Evolutionary conservation across 2,888 invertebrate species (phyloP).

Genomic region (Slavum lentiscoides): DNA sequence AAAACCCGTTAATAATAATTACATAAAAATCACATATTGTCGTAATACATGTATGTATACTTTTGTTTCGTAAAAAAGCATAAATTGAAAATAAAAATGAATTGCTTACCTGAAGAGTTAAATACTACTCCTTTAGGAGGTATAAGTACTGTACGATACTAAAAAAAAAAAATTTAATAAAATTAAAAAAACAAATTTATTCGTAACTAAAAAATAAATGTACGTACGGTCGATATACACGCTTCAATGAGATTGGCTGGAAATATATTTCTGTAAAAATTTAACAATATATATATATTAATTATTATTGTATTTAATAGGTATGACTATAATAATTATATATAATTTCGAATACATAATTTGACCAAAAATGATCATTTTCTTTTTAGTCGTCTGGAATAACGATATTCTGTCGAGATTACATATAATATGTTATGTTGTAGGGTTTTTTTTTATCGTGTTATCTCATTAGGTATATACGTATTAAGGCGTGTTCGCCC

Average conservation of each 20-base stretch:
- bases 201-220: background rate
- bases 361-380: background rate
- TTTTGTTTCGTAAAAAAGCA: background rate
- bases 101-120: conserved; percentile 18
- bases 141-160: conserved; percentile 65
- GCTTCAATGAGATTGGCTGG: conserved; percentile 89
- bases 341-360: background rate
- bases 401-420: too few relatives aligned
- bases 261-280: conserved; percentile 80
- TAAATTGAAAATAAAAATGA: background rate
- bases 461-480: too few relatives aligned
- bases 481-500: too few relatives aligned
- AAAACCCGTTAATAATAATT: too few relatives aligned
- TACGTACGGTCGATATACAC: conserved; percentile 73
- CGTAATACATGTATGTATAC: background rate
- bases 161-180: conserved; percentile 57
- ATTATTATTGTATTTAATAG: too few relatives aligned
- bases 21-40: background rate
- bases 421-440: too few relatives aligned
- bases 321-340: too few relatives aligned
- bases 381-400: too few relatives aligned
- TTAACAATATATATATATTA: background rate
- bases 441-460: too few relatives aligned
- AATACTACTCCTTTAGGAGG: conserved; percentile 56
- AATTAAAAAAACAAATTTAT: conserved; percentile 12